Conservation (phyloP, 35 echinoderm and acorn worm species). For the Acanthaster planci region DNA sequence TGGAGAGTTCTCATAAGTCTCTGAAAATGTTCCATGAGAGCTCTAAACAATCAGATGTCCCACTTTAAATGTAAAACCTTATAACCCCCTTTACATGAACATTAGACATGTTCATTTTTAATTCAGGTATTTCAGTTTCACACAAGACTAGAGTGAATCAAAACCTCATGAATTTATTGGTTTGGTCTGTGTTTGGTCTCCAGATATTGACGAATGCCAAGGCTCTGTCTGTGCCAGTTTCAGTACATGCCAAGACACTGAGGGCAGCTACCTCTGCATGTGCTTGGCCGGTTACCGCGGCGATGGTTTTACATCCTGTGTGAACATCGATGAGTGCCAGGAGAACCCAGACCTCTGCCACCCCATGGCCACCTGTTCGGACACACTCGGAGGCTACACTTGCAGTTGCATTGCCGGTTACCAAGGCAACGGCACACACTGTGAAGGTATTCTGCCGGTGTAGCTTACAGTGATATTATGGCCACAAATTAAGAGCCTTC, state of each 20-base stretch:
- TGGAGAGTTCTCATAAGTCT: too few relatives aligned
- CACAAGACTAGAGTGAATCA: too few relatives aligned
- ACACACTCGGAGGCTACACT: conserved; percentile 56
- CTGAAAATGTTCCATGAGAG: too few relatives aligned
- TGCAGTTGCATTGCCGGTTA: conserved; percentile 68
- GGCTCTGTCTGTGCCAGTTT: conserved; percentile 32
- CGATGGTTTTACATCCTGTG: conserved; percentile 52
- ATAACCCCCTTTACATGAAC: too few relatives aligned
- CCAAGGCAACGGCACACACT: conserved; percentile 44
- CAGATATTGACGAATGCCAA: conserved; percentile 79
- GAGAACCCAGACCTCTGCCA: conserved; percentile 52
- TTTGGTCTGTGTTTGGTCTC: too few relatives aligned
- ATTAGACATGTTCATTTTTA: too few relatives aligned
- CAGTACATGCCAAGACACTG: conserved; percentile 59
- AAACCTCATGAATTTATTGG: not conserved
- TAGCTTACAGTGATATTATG: too few relatives aligned
- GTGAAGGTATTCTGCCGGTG: too few relatives aligned
- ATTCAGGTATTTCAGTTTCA: too few relatives aligned
- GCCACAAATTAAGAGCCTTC: too few relatives aligned
- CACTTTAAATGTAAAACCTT: too few relatives aligned
- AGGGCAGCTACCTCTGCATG: conserved; percentile 58
- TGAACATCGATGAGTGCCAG: conserved; percentile 67
- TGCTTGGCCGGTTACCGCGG: conserved; percentile 72
- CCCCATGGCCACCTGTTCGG: conserved; percentile 28
- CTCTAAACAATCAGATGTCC: too few relatives aligned